Evolutionary conservation across 92 coral and sea anemone species (phyloP).

Genomic region (Meandrina meandrites): DNA sequence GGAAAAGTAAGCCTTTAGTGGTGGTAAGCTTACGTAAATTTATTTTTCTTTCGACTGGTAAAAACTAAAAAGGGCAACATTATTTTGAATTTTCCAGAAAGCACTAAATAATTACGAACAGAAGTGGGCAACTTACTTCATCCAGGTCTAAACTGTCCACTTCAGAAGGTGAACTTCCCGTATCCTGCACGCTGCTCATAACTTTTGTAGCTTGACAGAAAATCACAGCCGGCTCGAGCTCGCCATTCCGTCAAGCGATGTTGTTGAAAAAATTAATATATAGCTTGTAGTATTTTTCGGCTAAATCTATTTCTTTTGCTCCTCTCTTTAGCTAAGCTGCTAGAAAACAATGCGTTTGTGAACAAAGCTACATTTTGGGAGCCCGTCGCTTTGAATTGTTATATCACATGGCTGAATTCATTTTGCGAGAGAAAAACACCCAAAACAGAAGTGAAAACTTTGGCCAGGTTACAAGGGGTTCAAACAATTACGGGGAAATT

Average conservation of each 20-base stretch:
- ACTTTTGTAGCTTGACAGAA: constrained; percentile 13
- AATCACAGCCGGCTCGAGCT: constrained; percentile 23
- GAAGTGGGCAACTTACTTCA: constrained; percentile 20
- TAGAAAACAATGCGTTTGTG: background rate
- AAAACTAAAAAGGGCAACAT: background rate
- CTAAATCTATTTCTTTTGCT: background rate
- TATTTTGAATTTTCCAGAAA: background rate
- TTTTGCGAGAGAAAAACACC: background rate
- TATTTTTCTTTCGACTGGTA: background rate
- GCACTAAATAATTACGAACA: background rate
- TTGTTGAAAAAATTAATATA: background rate
- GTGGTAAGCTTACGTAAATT: background rate
- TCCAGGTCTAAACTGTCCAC: constrained; percentile 47
- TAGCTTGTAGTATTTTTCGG: background rate
- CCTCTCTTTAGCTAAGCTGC: background rate
- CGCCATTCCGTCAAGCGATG: constrained; percentile 20
- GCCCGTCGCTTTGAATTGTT: background rate
- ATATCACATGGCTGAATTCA: constrained; percentile 38
- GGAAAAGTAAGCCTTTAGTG: too few relatives aligned
- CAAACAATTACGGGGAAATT: background rate
- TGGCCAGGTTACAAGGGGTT: constrained; percentile 25
- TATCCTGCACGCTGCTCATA: constrained; percentile 57
- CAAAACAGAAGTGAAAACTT: constrained; percentile 9
- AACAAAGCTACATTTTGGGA: constrained; percentile 2
- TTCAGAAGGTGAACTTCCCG: constrained; percentile 48